Conservation (phyloP, 1,140 invertebrate genomes). For the Melitaea cinxia region DNA sequence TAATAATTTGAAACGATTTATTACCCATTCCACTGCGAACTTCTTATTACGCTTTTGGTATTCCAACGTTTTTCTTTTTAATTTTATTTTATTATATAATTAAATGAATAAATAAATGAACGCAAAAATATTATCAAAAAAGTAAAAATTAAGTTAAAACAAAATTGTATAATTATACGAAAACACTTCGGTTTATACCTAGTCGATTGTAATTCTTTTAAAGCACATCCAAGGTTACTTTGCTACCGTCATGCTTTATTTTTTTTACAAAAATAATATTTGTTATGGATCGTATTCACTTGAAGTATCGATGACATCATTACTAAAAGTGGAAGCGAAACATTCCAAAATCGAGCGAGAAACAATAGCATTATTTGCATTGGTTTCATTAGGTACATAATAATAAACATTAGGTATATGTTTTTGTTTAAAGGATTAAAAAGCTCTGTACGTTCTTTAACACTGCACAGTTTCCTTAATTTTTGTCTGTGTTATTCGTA, state of each 20-base stretch:
- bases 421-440: neutral
- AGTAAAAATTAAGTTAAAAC: no score
- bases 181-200: no score
- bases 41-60: no score
- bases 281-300: conserved; percentile 12
- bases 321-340: neutral
- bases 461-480: neutral
- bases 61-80: no score
- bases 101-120: no score
- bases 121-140: no score
- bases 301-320: conserved; percentile 26
- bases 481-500: no score
- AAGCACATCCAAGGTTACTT: neutral
- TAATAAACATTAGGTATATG: neutral
- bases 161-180: no score
- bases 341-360: conserved; percentile 5
- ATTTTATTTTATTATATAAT: no score
- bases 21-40: no score
- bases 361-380: conserved; percentile 21
- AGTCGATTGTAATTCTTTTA: neutral
- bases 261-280: conserved; percentile 14
- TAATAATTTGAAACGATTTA: no score
- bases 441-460: neutral
- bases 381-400: neutral
- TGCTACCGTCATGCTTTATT: neutral